Evolutionary conservation across 1,140 invertebrate genomes (phyloP).

Genomic region (Camponotus pennsylvanicus): DNA sequence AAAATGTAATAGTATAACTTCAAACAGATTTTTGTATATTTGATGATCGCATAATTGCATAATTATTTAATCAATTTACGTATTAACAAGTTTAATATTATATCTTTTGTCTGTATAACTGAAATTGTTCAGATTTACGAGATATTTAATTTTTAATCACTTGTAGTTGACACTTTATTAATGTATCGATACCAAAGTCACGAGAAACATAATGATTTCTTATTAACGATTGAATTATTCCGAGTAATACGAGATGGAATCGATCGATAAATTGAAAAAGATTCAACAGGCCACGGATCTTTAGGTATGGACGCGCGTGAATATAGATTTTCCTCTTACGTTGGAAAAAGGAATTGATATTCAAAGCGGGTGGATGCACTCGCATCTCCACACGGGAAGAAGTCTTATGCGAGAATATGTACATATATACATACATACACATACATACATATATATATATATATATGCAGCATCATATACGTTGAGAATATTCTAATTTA

Average conservation of each 20-base stretch:
- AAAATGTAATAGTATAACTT: not conserved
- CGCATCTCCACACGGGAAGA: constrained; percentile 19
- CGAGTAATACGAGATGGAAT: not conserved
- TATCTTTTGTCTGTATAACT: not conserved
- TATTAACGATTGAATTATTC: not conserved
- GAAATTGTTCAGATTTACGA: not conserved
- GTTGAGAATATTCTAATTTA: constrained; percentile 60
- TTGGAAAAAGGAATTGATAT: constrained; percentile 46
- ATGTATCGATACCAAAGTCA: not conserved
- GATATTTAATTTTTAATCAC: not conserved
- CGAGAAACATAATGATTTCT: not conserved
- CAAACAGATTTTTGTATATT: not conserved
- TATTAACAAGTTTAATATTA: not conserved
- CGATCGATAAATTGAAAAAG: constrained; percentile 4
- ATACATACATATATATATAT: not conserved
- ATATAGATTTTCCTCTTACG: constrained; percentile 53
- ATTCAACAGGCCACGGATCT: not conserved
- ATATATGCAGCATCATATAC: constrained; percentile 2
- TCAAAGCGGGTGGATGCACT: constrained; percentile 42
- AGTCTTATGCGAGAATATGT: constrained; percentile 18
- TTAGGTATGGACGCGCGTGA: constrained; percentile 33
- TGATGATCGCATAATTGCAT: not conserved
- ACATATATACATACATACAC: not conserved
- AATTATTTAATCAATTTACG: not conserved
- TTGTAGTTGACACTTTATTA: not conserved